Conservation (phyloP, 1,140 invertebrate species). For the Ceratina calcarata region DNA sequence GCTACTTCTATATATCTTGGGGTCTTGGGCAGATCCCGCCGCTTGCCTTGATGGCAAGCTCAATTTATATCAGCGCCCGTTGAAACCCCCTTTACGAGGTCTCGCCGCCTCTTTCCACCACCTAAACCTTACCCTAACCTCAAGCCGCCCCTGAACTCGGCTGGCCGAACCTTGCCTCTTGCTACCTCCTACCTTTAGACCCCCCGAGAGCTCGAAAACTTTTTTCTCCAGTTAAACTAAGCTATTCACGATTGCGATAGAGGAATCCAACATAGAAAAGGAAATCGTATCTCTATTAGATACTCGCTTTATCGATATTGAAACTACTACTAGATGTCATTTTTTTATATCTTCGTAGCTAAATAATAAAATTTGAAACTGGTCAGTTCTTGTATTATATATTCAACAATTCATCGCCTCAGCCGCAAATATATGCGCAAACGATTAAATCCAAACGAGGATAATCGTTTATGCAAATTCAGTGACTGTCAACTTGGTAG, state of each 20-base stretch:
- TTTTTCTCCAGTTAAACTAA: slow-evolving; percentile 66
- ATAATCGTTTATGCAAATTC: slow-evolving; percentile 56
- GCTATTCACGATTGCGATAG: slow-evolving; percentile 68
- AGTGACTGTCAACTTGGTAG: slow-evolving; percentile 19
- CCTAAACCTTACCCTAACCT: slow-evolving; percentile 68
- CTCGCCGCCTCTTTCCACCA: slow-evolving; percentile 65
- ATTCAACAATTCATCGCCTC: not conserved
- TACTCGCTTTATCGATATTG: not conserved
- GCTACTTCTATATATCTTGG: slow-evolving; percentile 70
- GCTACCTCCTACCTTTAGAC: slow-evolving; percentile 57
- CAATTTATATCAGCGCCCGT: slow-evolving; percentile 79
- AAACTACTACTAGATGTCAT: not conserved
- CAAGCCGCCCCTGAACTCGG: slow-evolving; percentile 50
- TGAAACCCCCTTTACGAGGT: slow-evolving; percentile 79
- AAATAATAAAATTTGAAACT: not conserved
- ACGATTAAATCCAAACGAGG: slow-evolving; percentile 41
- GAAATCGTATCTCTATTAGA: not conserved
- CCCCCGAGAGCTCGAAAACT: slow-evolving; percentile 58
- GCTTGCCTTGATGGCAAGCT: slow-evolving; percentile 77
- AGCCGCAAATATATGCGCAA: slow-evolving; percentile 19
- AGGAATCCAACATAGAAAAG: slow-evolving; percentile 24
- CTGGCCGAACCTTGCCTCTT: slow-evolving; percentile 52
- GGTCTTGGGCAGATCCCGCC: slow-evolving; percentile 71
- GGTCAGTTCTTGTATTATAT: not conserved
- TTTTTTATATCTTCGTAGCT: too few relatives aligned